phyloP scores from a whole-genome alignment of 1,140 invertebrate species.

The Cotesia chilonis region DNA sequence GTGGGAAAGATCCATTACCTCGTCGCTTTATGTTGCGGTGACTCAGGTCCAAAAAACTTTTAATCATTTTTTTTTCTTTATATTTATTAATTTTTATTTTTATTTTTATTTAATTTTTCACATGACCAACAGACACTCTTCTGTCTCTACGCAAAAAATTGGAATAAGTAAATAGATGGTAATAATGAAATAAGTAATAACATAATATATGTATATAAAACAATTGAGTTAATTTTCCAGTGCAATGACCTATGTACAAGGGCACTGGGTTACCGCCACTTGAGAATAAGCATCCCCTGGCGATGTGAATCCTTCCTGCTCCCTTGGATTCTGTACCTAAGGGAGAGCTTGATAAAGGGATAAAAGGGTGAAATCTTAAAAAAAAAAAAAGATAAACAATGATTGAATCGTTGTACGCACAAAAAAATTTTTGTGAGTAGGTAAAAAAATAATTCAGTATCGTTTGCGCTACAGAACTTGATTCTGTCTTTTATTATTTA shows the following conservation, averaged over 20 bases:
- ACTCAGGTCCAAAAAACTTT: no score
- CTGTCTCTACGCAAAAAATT: no score
- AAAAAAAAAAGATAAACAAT: slow-evolving; percentile 36
- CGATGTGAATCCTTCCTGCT: slow-evolving; percentile 27
- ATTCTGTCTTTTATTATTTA: slow-evolving; percentile 9
- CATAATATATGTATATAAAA: slow-evolving; percentile 46
- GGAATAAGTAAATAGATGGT: no score
- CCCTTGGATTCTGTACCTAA: slow-evolving; percentile 18
- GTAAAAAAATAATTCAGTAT: background rate
- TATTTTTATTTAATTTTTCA: no score
- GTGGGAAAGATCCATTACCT: slow-evolving; percentile 37
- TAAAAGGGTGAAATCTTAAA: slow-evolving; percentile 32
- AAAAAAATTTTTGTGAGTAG: background rate
- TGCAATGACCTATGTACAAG: slow-evolving; percentile 43
- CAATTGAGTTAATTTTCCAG: slow-evolving; percentile 49
- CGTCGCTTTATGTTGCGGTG: no score
- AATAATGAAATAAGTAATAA: slow-evolving; percentile 16
- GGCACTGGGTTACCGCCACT: slow-evolving; percentile 50
- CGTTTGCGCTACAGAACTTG: slow-evolving; percentile 19
- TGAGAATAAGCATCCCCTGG: slow-evolving; percentile 42
- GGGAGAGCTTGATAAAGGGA: background rate
- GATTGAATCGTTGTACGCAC: no score
- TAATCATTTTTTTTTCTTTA: no score
- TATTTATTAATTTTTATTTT: no score
- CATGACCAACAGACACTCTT: no score